Evolutionary conservation across 1,140 invertebrate species (phyloP), one percentile per base, ranked within the genome.

Genomic region (Macrobrachium nipponense): DNA sequence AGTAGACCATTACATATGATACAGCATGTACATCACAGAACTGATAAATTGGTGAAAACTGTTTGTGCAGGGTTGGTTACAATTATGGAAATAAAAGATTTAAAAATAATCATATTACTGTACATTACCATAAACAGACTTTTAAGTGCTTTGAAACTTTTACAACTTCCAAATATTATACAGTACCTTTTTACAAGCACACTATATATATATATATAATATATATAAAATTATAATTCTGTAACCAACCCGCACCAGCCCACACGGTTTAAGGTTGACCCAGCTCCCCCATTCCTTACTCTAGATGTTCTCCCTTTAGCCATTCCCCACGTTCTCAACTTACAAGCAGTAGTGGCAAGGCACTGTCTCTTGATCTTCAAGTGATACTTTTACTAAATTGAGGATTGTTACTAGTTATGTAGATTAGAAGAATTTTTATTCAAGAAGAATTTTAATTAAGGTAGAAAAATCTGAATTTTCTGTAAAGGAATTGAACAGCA

Each of bases 21-120:
- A 88, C 87, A 88, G 82, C 87, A 88, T 88, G 80, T 88, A 88
- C 83, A 88, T 83, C 80, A 87, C 87, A 87, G 82, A 87, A 87
- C 77, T 84, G 76, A 87, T 85, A 66, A 83, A 87, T 61, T 82
- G 73, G 70, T 80, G 77, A 87, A 23, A 84, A 84, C 82, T 77
- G 66, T 76, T 60, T 64, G 70, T 77, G 75, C 62, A 77, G 80
- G 78, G 79, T 73, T 82, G 77, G 82, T 73, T 36, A 78, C 72
- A 27, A 66, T 51, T 51, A 18, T 64, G 68, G 80, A 36, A 43
- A 44, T 18, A 43, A 27, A 27, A 66, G 18, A 82, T 70, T 72
- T 44, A 44, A 82, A 23, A 44, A 73, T 73, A 82, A 43, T 51
- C 51, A 51, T 51, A 51, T 51, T 51, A 10, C 51, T 51, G 51